A percentile compares a stretch with the other conserved stretches of the same genome.
These are phyloP conservation scores for Agrotis puta DNA, from an alignment of 2,888 invertebrate species.

Conservation along the genomic window DNA sequence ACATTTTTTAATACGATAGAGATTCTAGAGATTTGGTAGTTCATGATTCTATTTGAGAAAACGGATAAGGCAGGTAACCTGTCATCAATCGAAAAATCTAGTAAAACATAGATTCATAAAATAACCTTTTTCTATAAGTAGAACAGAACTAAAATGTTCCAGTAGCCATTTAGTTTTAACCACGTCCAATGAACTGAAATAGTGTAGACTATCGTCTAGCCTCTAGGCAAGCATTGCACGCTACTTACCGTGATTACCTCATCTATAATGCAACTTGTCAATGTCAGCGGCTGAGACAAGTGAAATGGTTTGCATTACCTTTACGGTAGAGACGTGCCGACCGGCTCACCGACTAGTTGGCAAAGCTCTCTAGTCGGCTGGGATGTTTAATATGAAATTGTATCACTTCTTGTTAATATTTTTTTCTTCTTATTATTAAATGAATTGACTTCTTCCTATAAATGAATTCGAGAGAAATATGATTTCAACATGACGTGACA, in stretches of 20 bases:
- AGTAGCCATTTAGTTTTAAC: slow-evolving; percentile 34
- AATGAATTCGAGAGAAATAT: no score
- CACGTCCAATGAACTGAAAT: slow-evolving; percentile 49
- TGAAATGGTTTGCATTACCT: slow-evolving; percentile 53
- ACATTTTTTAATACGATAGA: not conserved
- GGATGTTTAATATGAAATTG: no score
- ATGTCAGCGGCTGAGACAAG: slow-evolving; percentile 67
- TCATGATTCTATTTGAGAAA: not conserved
- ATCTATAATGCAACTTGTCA: slow-evolving; percentile 77
- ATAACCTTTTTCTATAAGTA: not conserved
- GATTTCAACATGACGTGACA: no score
- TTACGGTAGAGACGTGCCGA: no score
- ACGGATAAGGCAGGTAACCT: not conserved
- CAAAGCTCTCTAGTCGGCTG: no score
- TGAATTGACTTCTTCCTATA: no score
- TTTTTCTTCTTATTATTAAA: no score
- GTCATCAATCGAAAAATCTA: not conserved
- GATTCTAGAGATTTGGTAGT: not conserved
- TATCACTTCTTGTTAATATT: no score
- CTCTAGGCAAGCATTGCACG: slow-evolving; percentile 50
- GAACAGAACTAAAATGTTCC: slow-evolving; percentile 17
- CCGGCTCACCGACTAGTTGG: no score
- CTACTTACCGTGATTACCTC: slow-evolving; percentile 64
- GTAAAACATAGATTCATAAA: not conserved
- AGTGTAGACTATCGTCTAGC: slow-evolving; percentile 14